Conservation (phyloP, 2,888 invertebrate genomes). For the Belgica antarctica region DNA sequence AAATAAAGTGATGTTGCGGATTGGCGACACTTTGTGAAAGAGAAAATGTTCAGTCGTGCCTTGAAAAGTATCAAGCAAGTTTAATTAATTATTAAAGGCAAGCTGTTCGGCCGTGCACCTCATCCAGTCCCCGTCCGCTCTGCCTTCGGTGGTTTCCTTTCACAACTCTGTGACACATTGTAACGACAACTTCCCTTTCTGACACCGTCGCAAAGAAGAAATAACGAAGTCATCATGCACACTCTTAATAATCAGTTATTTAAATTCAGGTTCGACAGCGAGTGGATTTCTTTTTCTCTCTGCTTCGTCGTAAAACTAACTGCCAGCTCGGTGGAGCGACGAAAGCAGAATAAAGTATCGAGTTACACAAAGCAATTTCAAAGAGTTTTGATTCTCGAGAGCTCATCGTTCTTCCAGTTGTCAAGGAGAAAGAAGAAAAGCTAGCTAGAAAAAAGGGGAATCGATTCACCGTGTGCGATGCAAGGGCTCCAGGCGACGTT, state of each 20-base stretch:
- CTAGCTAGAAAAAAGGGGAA: not conserved
- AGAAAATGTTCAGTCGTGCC: too few species aligned
- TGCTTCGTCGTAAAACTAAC: too few species aligned
- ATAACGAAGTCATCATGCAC: too few species aligned
- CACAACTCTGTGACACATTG: conserved; percentile 14
- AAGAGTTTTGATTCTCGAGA: not conserved
- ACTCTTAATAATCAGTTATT: not conserved
- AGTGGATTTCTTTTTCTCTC: too few species aligned
- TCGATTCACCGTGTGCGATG: not conserved
- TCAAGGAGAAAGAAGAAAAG: not conserved
- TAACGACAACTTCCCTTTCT: conserved; percentile 4
- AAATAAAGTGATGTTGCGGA: too few species aligned
- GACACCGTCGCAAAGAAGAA: not conserved
- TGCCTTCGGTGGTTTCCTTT: conserved; percentile 5
- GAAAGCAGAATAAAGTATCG: not conserved
- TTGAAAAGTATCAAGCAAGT: not conserved
- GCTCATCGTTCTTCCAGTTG: conserved; percentile 12
- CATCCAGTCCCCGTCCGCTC: not conserved
- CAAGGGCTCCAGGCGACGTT: conserved; percentile 2
- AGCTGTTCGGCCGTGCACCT: not conserved
- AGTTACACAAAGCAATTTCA: not conserved
- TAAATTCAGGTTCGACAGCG: not conserved
- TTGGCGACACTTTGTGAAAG: too few species aligned
- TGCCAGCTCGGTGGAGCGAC: not conserved
- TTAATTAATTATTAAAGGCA: conserved; percentile 20